Evolutionary conservation across 2,888 invertebrate species (phyloP), one percentile per base, ranked within the genome.

Genomic region (Hypomecis atomaria): DNA sequence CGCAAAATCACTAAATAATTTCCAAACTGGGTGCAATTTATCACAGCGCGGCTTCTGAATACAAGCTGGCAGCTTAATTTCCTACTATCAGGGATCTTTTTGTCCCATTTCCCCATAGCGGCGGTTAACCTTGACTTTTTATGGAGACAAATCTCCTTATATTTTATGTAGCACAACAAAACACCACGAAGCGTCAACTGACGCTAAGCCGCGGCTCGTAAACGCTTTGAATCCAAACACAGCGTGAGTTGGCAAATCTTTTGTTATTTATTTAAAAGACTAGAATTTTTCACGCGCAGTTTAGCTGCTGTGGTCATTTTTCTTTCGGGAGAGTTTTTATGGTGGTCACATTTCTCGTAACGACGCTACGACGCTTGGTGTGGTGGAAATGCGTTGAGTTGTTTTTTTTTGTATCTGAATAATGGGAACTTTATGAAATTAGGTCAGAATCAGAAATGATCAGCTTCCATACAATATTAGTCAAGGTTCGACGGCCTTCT

Each of bases 61-160:
- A 40, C 52, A 52, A 23, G 23, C 23, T 55, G 43, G 45, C 44
- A 45, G 42, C 43, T 45, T 64, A 59, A 64, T 59, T 64, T 37
- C 13, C 54, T 38, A 33, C 34, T 45, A 64, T 59, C 55, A 49
- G 55, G 49, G 38, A 62, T 55, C 49, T 59, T 44, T 62, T 63
- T 49, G 59, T 59, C 42, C 59, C 43, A 64, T 64, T 64, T 23
- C 50, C 45, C 64, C 60, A 60, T 60, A 50, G 56, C 56, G 45
- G 59, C 44, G 60, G 55, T 54, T 65, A 67, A 56, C 71, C 71
- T 71, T 66, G 67, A 50, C 56, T 52, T 42, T 70, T 67, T 68
- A 70, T 63, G 71, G 59, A 65, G 58, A 65, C 64, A 67, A 67
- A 70, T 71, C 62, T 57, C 57, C 57, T 60, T 65, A 65, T 57